These are phyloP conservation scores for Numida meleagris DNA, from an alignment of 2,113 vertebrate genomes.

Conservation along the genomic window DNA sequence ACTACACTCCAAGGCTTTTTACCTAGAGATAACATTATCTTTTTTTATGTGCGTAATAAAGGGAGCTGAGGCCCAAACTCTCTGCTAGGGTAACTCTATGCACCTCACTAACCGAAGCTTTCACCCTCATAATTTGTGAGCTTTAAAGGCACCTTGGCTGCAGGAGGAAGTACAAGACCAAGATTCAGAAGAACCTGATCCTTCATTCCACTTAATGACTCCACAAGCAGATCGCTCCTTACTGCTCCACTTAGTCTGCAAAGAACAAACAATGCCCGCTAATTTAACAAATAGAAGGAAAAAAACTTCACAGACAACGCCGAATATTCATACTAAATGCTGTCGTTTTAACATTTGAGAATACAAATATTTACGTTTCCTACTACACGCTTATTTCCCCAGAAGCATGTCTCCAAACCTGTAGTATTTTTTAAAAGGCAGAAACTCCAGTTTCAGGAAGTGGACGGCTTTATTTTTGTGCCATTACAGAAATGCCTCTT, in stretches of 20 bases:
- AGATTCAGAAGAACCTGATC: background rate
- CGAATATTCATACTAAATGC: background rate
- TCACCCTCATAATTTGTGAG: background rate
- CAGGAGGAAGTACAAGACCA: constrained; percentile 1
- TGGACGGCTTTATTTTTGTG: constrained; percentile 60
- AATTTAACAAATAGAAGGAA: background rate
- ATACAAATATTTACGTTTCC: constrained; percentile 26
- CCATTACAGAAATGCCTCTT: constrained; percentile 57
- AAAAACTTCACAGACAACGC: background rate
- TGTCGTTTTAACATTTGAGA: constrained; percentile 15
- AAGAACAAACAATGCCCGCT: background rate
- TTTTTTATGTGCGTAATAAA: background rate
- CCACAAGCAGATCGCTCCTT: background rate
- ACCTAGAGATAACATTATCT: background rate
- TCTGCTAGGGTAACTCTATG: background rate
- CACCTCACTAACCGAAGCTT: background rate
- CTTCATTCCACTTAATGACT: background rate
- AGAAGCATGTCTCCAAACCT: background rate
- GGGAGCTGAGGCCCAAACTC: background rate
- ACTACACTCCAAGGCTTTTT: background rate
- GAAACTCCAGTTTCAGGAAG: constrained; percentile 20
- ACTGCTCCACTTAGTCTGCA: background rate
- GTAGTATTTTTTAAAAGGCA: constrained; percentile 8
- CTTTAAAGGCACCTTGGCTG: constrained; percentile 27
- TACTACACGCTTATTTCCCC: background rate